Conservation (phyloP, 2,797 vertebrate species). For the Nothura maculosa region DNA sequence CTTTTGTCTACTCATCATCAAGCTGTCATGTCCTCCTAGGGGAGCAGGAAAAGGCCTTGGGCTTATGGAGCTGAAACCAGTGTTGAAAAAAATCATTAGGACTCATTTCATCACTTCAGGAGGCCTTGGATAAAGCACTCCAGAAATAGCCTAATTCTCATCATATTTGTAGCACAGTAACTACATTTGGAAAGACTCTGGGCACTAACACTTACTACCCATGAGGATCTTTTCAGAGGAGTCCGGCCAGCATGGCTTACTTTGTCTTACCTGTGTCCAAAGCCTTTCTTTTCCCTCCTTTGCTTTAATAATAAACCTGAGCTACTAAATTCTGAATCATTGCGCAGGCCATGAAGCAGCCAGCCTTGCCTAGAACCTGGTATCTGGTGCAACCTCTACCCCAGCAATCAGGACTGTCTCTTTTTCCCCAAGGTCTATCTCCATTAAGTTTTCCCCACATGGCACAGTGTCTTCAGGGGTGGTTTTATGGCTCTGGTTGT, state of each 20-base stretch:
- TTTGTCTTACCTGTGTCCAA: neutral
- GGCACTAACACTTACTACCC: neutral
- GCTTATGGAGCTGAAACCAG: neutral
- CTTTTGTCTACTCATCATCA: neutral
- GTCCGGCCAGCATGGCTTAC: neutral
- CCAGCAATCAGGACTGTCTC: neutral
- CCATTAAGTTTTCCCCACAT: neutral
- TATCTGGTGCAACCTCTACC: neutral
- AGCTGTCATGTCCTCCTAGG: fast-evolving
- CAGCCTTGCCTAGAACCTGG: neutral
- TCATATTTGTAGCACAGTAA: neutral
- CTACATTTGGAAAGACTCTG: neutral
- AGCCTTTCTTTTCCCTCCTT: neutral
- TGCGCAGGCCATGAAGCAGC: neutral
- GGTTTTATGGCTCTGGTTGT: neutral
- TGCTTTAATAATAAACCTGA: neutral
- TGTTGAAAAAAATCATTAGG: neutral
- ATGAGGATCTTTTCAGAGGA: neutral
- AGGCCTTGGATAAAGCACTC: neutral
- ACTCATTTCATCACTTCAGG: neutral
- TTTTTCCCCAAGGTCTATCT: neutral
- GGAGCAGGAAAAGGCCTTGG: neutral
- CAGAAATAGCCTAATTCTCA: neutral
- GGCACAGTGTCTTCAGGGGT: neutral
- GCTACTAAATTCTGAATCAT: neutral